Evolutionary conservation across 2,888 invertebrate genomes (phyloP).

Genomic region (Caenorhabditis imperialis): DNA sequence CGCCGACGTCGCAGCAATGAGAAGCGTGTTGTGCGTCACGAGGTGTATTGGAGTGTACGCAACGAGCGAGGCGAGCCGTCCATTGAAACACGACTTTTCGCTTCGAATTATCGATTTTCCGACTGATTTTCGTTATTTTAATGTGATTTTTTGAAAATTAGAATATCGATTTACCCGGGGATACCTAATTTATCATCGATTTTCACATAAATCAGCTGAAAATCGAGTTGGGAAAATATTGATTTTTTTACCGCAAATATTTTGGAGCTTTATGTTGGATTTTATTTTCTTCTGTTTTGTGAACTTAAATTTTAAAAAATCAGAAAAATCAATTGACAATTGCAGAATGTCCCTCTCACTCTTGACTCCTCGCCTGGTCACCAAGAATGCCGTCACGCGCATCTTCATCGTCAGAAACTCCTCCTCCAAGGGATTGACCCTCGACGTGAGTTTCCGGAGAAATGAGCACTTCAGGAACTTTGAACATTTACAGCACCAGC

Average conservation of each 20-base stretch:
- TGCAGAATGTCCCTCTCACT: conserved; percentile 70
- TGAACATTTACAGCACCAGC: conserved; percentile 36
- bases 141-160: background rate
- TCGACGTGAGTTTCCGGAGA: conserved; percentile 26
- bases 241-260: background rate
- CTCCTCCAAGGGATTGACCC: conserved; percentile 42
- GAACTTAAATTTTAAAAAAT: too few species aligned
- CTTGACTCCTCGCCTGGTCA: conserved; percentile 67
- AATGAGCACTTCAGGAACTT: background rate
- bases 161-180: too few species aligned
- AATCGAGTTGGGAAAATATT: background rate
- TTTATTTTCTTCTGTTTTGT: too few species aligned
- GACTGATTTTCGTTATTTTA: background rate
- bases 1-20: conserved; percentile 9
- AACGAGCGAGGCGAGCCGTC: conserved; percentile 35
- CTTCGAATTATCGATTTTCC: conserved; percentile 3
- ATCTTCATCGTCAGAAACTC: conserved; percentile 60
- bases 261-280: too few species aligned
- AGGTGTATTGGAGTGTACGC: conserved; percentile 44
- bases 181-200: background rate
- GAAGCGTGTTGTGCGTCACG: conserved; percentile 43
- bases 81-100: conserved; percentile 22
- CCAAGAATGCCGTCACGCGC: conserved; percentile 60
- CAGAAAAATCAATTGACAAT: conserved; percentile 5
- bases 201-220: conserved; percentile 1